Conservation (phyloP, 2,888 invertebrate genomes). For the Polyommatus icarus region DNA sequence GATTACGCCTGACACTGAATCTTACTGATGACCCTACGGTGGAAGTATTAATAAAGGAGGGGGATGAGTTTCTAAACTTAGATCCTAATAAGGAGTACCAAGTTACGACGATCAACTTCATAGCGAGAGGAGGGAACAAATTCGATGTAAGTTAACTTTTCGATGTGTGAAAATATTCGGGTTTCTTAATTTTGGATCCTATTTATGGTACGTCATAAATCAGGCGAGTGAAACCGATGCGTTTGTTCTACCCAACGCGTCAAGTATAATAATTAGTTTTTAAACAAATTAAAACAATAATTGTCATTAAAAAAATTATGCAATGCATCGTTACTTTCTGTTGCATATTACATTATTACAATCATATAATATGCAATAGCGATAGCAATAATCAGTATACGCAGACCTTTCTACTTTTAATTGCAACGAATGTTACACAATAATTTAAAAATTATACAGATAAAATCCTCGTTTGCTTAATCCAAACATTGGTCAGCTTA, state of each 20-base stretch:
- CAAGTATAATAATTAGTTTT: not conserved
- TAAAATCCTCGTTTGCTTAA: not conserved
- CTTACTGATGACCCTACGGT: slow-evolving; percentile 73
- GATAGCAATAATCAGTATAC: too few species aligned
- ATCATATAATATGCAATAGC: too few species aligned
- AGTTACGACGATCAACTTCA: slow-evolving; percentile 79
- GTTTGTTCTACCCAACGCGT: too few species aligned
- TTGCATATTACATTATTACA: too few species aligned
- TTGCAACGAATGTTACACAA: not conserved
- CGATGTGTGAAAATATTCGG: too few species aligned
- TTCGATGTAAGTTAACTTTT: slow-evolving; percentile 61
- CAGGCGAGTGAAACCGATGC: too few species aligned
- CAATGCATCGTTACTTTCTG: not conserved
- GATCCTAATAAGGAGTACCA: slow-evolving; percentile 80
- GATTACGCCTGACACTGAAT: slow-evolving; percentile 81
- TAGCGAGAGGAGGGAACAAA: slow-evolving; percentile 83
- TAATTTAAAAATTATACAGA: not conserved
- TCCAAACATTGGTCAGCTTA: not conserved
- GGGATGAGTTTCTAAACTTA: slow-evolving; percentile 76
- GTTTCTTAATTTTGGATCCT: too few species aligned
- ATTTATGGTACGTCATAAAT: too few species aligned
- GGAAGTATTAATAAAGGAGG: slow-evolving; percentile 78
- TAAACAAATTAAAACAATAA: too few species aligned
- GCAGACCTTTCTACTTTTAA: not conserved
- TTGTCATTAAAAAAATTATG: not conserved